A percentile compares a stretch with the other conserved stretches of the same genome.
These are phyloP conservation scores for Atherinosoma microstoma DNA, from an alignment of 2,797 vertebrate species.

Conservation along the genomic window DNA sequence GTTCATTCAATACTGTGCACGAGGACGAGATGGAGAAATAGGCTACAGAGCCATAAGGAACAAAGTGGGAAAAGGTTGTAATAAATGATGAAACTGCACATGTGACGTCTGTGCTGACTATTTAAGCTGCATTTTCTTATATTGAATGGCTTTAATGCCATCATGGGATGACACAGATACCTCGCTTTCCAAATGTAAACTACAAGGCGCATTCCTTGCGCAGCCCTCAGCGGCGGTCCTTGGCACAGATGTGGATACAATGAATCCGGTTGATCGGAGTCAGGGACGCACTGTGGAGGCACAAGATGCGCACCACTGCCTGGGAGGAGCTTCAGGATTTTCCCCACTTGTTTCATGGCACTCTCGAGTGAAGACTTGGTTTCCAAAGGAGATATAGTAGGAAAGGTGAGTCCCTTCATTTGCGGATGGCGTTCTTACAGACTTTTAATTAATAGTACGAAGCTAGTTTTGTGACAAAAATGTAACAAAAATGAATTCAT, in stretches of 20 bases:
- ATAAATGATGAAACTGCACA: constrained; percentile 1
- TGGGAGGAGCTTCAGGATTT: constrained; percentile 76
- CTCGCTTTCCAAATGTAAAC: background rate
- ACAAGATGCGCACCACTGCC: constrained; percentile 69
- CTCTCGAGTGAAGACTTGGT: constrained; percentile 57
- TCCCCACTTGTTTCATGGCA: constrained; percentile 57
- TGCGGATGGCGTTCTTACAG: background rate
- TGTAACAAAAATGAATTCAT: background rate
- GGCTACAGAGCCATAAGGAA: background rate
- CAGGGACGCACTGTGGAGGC: constrained; percentile 56
- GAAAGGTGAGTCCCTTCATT: constrained; percentile 71
- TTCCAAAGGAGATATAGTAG: constrained; percentile 53
- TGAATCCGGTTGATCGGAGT: constrained; percentile 39
- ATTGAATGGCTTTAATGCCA: background rate
- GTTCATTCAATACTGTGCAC: constrained; percentile 30
- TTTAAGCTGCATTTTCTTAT: background rate
- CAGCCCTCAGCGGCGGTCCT: constrained; percentile 27
- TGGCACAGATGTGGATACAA: constrained; percentile 40
- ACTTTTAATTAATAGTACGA: constrained; percentile 6
- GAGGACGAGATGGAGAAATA: background rate
- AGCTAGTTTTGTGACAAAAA: constrained; percentile 8
- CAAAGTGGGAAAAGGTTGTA: background rate
- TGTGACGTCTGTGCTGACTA: constrained; percentile 1
- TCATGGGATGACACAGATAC: background rate
- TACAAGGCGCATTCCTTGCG: constrained; percentile 12